phyloP scores from a whole-genome alignment of 2,113 vertebrate genomes.

The Mastomys natalensis region DNA sequence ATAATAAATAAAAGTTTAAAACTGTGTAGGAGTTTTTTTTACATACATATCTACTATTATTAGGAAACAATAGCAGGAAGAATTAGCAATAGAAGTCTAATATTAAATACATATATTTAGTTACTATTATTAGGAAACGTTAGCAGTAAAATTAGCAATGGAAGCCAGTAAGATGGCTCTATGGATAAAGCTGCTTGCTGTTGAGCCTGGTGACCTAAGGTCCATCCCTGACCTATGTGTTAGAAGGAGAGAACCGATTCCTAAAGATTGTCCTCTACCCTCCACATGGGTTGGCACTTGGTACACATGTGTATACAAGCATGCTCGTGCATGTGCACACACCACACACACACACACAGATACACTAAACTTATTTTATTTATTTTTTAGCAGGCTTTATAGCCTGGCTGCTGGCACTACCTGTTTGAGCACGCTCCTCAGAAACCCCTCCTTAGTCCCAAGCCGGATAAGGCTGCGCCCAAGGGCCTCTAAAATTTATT shows the following conservation, averaged over 20 bases:
- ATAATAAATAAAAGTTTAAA: not conserved
- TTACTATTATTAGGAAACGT: not conserved
- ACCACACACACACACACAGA: not conserved
- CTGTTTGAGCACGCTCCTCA: no score
- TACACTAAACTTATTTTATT: not conserved
- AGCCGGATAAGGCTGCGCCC: no score
- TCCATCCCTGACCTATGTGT: no score
- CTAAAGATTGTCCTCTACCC: no score
- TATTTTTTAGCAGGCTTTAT: no score
- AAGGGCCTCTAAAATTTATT: no score
- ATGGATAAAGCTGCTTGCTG: not conserved
- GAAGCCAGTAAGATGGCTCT: not conserved
- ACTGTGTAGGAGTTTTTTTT: not conserved
- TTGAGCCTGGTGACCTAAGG: no score
- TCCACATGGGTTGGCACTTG: not conserved
- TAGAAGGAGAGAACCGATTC: not conserved
- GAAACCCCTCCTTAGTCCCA: no score
- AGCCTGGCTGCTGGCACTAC: no score
- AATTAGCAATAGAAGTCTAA: not conserved
- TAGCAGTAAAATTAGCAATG: not conserved
- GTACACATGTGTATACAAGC: rapidly evolving
- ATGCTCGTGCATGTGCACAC: no score
- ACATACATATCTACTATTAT: not conserved
- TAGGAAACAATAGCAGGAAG: not conserved
- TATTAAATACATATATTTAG: not conserved